phyloP scores from a whole-genome alignment of 2,888 invertebrate species.

The Strigamia crassipes region DNA sequence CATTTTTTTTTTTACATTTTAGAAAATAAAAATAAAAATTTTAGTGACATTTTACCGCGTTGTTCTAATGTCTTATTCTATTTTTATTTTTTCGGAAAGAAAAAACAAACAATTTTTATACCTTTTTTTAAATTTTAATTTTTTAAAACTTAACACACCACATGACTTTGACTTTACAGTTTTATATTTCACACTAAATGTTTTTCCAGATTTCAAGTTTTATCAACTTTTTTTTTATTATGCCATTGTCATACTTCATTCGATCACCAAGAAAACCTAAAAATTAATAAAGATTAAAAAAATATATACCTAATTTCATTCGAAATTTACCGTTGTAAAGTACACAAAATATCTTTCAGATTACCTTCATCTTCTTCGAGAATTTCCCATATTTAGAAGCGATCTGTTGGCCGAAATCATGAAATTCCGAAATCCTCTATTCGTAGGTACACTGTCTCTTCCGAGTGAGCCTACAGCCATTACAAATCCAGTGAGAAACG shows the following conservation, averaged over 20 bases:
- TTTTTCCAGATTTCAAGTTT: no score
- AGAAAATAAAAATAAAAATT: not conserved
- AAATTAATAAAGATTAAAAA: no score
- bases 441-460: not conserved
- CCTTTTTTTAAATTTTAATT: not conserved
- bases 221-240: no score
- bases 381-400: not conserved
- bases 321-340: not conserved
- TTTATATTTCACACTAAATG: no score
- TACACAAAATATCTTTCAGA: not conserved
- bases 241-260: no score
- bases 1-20: not conserved
- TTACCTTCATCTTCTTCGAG: not conserved
- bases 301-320: not conserved
- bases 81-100: no score
- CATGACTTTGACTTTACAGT: no score
- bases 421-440: not conserved
- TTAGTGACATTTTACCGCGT: no score
- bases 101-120: not conserved
- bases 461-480: not conserved
- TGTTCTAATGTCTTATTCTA: no score
- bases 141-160: no score
- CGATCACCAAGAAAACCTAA: not conserved
- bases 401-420: not conserved
- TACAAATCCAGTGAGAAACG: not conserved